Percentiles rank a stretch among this genome's conserved stretches.
Evolutionary conservation across 2,888 invertebrate species (phyloP).

Genomic region (Chrysolina haemoptera): DNA sequence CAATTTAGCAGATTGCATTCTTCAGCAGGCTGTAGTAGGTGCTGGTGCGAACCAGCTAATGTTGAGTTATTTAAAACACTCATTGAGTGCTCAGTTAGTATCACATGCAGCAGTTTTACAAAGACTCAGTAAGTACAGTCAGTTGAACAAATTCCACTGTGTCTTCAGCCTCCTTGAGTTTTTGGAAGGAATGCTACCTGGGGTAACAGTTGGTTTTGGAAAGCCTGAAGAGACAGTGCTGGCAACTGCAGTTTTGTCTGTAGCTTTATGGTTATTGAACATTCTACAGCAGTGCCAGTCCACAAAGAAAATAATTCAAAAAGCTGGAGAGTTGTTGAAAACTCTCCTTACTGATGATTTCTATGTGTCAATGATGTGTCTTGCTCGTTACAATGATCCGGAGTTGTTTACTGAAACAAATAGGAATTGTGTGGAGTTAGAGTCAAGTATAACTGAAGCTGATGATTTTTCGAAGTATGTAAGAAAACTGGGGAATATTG

Average conservation of each 20-base stretch:
- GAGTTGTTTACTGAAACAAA: conserved; percentile 73
- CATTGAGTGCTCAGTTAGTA: conserved; percentile 90
- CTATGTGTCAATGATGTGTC: conserved; percentile 85
- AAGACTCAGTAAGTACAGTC: conserved; percentile 90
- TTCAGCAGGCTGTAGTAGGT: conserved; percentile 95
- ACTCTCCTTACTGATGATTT: conserved; percentile 78
- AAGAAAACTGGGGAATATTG: conserved; percentile 60
- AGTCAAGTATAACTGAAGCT: conserved; percentile 67
- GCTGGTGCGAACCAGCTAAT: conserved; percentile 93
- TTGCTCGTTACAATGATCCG: conserved; percentile 86
- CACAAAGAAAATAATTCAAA: conserved; percentile 74
- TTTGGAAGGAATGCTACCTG: conserved; percentile 78
- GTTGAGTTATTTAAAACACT: conserved; percentile 93
- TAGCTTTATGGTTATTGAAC: conserved; percentile 86
- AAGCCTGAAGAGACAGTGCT: conserved; percentile 91
- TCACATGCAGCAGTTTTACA: conserved; percentile 92
- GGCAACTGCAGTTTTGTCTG: conserved; percentile 86
- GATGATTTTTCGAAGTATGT: conserved; percentile 57
- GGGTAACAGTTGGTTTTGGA: conserved; percentile 77
- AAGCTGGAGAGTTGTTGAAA: conserved; percentile 76
- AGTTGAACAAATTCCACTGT: conserved; percentile 87
- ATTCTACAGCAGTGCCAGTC: conserved; percentile 75
- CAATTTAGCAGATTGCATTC: conserved; percentile 91
- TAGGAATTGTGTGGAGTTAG: conserved; percentile 81
- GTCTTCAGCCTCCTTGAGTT: conserved; percentile 89